These are phyloP conservation scores for Spinibarbus caldwelli DNA, from an alignment of 2,797 vertebrate genomes.

Conservation along the genomic window DNA sequence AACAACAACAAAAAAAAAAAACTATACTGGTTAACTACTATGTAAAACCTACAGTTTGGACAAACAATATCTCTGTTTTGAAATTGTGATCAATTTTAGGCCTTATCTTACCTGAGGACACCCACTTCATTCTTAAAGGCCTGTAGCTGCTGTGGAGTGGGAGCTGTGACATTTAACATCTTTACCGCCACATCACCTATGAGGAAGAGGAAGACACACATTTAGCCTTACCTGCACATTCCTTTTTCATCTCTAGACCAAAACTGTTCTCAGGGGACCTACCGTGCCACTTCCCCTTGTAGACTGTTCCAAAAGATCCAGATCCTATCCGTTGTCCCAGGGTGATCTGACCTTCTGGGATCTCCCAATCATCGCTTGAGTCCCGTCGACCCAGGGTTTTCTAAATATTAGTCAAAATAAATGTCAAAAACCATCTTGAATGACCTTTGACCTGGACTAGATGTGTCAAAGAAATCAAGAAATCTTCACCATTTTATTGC, in stretches of 20 bases:
- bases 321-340: constrained; percentile 98
- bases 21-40: neutral
- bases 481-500: constrained; percentile 89
- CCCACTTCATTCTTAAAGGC: constrained; percentile 99
- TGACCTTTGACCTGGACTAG: neutral
- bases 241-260: neutral
- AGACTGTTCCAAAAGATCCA: constrained; percentile 98
- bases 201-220: constrained; percentile 10
- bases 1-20: no score
- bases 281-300: constrained; percentile 99
- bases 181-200: constrained; percentile 99
- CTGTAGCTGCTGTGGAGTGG: constrained; percentile 97
- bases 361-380: constrained; percentile 99
- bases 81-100: neutral
- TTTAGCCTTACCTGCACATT: neutral
- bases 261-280: constrained; percentile 56
- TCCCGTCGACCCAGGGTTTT: constrained; percentile 96
- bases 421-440: neutral
- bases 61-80: neutral
- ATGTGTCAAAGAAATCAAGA: neutral
- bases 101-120: constrained; percentile 92
- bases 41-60: neutral
- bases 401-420: constrained; percentile 68
- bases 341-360: constrained; percentile 97
- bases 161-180: constrained; percentile 99